phyloP scores from a whole-genome alignment of 2,888 invertebrate genomes.

The Alitta virens region DNA sequence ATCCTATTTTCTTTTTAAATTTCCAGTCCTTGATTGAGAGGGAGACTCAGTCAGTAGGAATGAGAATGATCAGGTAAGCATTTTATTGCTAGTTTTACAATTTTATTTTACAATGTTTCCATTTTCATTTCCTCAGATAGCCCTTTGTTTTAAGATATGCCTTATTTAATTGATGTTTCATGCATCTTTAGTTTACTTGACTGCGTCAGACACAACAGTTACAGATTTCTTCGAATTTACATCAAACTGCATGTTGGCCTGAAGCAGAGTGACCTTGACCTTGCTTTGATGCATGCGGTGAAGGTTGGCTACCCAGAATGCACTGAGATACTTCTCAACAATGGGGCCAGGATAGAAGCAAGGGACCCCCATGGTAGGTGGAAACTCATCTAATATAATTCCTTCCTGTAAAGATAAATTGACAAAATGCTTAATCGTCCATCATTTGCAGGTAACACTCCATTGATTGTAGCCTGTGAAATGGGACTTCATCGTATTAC shows the following conservation, averaged over 20 bases:
- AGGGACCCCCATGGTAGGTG: slow-evolving; percentile 20
- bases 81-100: no score
- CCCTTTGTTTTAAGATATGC: background rate
- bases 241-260: slow-evolving; percentile 21
- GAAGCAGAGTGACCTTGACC: slow-evolving; percentile 21
- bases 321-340: slow-evolving; percentile 20
- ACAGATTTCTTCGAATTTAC: slow-evolving; percentile 22
- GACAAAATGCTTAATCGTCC: no score
- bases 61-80: slow-evolving; percentile 25
- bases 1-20: slow-evolving; percentile 1
- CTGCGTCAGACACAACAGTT: slow-evolving; percentile 24
- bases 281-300: slow-evolving; percentile 26
- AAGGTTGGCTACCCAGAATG: slow-evolving; percentile 27
- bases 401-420: no score
- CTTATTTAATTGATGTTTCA: background rate
- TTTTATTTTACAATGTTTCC: background rate
- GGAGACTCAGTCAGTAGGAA: slow-evolving; percentile 27
- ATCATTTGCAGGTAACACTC: slow-evolving; percentile 20
- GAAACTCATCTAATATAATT: no score
- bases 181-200: slow-evolving; percentile 19
- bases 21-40: slow-evolving; percentile 28
- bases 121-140: background rate
- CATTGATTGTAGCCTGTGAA: slow-evolving; percentile 24
- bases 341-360: slow-evolving; percentile 22
- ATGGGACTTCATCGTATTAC: slow-evolving; percentile 12